These are phyloP conservation scores for Pyrgus malvae DNA, from an alignment of 2,888 invertebrate species.

Conservation along the genomic window DNA sequence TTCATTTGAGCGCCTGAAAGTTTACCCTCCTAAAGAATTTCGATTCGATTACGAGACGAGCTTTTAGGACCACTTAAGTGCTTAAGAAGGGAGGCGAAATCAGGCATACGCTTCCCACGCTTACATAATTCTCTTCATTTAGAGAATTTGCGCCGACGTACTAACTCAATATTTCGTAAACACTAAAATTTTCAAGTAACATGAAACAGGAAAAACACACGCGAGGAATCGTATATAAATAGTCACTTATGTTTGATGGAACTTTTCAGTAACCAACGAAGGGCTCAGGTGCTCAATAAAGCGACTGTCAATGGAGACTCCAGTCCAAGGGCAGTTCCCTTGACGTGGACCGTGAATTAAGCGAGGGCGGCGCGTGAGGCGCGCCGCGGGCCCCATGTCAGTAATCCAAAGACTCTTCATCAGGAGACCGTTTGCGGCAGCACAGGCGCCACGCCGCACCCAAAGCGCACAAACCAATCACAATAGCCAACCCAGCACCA, in stretches of 20 bases:
- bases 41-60: constrained; percentile 11
- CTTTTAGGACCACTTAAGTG: constrained; percentile 20
- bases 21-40: constrained; percentile 33
- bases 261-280: constrained; percentile 52
- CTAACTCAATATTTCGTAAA: background rate
- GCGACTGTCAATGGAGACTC: constrained; percentile 79
- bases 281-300: constrained; percentile 70
- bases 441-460: constrained; percentile 83
- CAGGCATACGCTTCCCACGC: constrained; percentile 4
- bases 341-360: constrained; percentile 68
- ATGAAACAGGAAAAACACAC: background rate
- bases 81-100: constrained; percentile 16
- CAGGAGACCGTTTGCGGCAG: constrained; percentile 81
- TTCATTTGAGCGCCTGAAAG: constrained; percentile 56
- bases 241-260: constrained; percentile 3
- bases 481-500: constrained; percentile 82
- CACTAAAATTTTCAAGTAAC: background rate
- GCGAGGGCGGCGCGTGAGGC: constrained; percentile 69
- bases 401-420: constrained; percentile 84
- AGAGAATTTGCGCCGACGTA: background rate
- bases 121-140: constrained; percentile 10
- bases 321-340: constrained; percentile 73
- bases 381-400: constrained; percentile 82
- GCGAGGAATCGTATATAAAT: background rate
- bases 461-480: constrained; percentile 80